Percentiles rank a stretch among this genome's conserved stretches.
phyloP scores from a whole-genome alignment of 2,113 vertebrate species.

The Chloroceryle aenea region DNA sequence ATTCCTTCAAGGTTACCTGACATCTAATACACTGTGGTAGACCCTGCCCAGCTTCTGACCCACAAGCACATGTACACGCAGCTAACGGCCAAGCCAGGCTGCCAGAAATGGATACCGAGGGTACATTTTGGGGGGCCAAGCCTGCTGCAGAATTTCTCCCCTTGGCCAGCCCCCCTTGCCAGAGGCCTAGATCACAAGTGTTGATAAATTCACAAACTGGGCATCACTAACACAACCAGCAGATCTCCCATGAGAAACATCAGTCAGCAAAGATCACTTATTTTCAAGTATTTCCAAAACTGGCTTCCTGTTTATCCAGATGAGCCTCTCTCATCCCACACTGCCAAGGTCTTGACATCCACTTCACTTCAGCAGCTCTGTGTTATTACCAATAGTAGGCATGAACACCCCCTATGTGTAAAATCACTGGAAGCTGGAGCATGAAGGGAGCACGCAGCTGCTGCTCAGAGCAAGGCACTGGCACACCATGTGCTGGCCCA shows the following conservation, averaged over 20 bases:
- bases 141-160: background rate
- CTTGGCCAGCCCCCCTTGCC: background rate
- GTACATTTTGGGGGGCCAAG: background rate
- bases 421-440: background rate
- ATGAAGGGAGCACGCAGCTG: background rate
- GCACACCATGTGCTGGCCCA: background rate
- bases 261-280: background rate
- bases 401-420: background rate
- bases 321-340: background rate
- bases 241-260: background rate
- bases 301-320: background rate
- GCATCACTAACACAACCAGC: background rate
- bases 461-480: background rate
- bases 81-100: background rate
- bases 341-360: background rate
- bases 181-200: background rate
- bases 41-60: background rate
- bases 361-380: background rate
- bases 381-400: accelerated
- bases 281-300: background rate
- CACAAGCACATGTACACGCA: accelerated
- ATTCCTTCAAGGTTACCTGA: background rate
- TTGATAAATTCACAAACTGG: background rate
- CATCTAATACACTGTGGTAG: background rate
- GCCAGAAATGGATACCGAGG: background rate